A percentile compares a stretch with the other conserved stretches of the same genome.
Conservation (phyloP, 2,113 vertebrate genomes). For the Lagenorhynchus albirostris region DNA sequence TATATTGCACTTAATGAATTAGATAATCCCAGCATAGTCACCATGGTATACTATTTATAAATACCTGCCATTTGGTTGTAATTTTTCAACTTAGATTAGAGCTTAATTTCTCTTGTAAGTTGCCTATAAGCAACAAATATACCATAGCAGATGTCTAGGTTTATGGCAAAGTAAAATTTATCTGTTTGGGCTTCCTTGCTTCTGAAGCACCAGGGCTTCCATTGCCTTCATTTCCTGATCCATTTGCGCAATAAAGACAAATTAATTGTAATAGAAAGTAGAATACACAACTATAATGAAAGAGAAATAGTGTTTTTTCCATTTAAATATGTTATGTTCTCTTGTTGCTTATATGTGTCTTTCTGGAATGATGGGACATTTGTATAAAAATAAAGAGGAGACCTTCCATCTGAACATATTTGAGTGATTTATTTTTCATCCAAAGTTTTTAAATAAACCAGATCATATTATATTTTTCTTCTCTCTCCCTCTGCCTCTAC, state of each 20-base stretch:
- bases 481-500: conserved; percentile 56
- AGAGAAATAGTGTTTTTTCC: conserved; percentile 38
- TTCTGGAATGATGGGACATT: conserved; percentile 43
- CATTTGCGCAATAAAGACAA: conserved; percentile 45
- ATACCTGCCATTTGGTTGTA: conserved; percentile 37
- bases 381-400: conserved; percentile 67
- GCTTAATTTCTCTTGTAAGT: conserved; percentile 68
- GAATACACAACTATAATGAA: conserved; percentile 45
- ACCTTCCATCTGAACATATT: conserved; percentile 51
- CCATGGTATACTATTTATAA: conserved; percentile 48
- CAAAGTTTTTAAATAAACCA: conserved; percentile 56
- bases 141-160: conserved; percentile 5
- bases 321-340: conserved; percentile 46
- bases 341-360: conserved; percentile 42
- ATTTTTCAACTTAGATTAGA: conserved; percentile 68
- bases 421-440: conserved; percentile 62
- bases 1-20: conserved; percentile 44
- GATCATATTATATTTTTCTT: conserved; percentile 55
- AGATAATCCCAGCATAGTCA: conserved; percentile 47
- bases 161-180: conserved; percentile 46
- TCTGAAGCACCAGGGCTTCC: conserved; percentile 1
- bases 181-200: conserved; percentile 22
- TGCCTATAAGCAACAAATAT: conserved; percentile 47
- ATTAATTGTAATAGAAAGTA: conserved; percentile 50
- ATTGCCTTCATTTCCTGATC: conserved; percentile 31